Evolutionary conservation across 2,113 vertebrate species (phyloP), one percentile per base, ranked within the genome.

Genomic region (Acinonyx jubatus): DNA sequence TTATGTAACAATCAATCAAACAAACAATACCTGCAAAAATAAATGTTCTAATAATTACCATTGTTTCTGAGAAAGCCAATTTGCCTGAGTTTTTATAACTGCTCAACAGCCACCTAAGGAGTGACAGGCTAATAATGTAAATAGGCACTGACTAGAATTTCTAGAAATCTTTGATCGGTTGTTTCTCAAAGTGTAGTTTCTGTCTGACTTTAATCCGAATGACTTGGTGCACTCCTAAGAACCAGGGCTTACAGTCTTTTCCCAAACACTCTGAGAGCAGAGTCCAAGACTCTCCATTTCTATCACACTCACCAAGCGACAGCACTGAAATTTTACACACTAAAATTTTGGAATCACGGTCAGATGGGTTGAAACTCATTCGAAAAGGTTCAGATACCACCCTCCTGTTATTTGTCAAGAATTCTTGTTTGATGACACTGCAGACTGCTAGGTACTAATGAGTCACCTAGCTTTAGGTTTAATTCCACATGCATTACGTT

Each of bases 331-430:
- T 55, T 65, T 68, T 48, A 48, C 3, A 69, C 1, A 14, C 4
- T 19, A 65, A 80, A 65, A 45, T 45, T 85, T 81, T 81, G 65
- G 4, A 91, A 79, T 74, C 33, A 69, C 31, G 21, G 7, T 33
- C 88, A 88, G 8, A 79, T 66, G 4, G 50, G 89, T 92, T 87
- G 4, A 94, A 82, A 25, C 21, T 89, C 52, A 65, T 73, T 83
- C 27, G 71, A 85, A 85, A 68, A 23, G 31, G 38, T 23, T 76
- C 29, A 71, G 57, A 15, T 52, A 13, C 5, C 1, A 3, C 6
- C 14, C 13, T 76, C 41, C 3, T 74, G 78, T 50, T 36, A 23
- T 55, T 92, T 78, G 68, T 55, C 11, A 71, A 81, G 36, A 63
- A 68, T 38, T 82, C 57, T 57, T 69, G 33, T 89, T 94, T 73